Percentiles rank a stretch among this genome's conserved stretches.
These are phyloP conservation scores for Oryzias melastigma DNA, from an alignment of 2,113 vertebrate genomes.

Conservation along the genomic window DNA sequence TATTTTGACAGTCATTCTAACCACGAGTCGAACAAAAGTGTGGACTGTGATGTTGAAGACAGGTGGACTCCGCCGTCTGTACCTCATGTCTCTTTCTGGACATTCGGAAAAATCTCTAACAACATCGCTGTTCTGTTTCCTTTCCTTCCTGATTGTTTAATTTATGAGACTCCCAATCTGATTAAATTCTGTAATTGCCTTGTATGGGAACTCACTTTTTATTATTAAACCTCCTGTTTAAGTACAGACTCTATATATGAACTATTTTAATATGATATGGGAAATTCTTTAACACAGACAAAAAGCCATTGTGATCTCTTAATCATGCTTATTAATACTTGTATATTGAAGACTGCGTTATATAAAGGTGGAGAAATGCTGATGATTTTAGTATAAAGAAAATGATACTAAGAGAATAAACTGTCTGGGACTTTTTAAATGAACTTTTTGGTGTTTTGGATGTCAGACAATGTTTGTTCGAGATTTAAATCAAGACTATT, in stretches of 20 bases:
- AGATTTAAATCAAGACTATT: neutral
- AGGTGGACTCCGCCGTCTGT: constrained; percentile 14
- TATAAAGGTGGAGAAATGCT: constrained; percentile 68
- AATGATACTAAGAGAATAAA: constrained; percentile 71
- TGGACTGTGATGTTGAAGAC: constrained; percentile 25
- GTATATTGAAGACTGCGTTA: constrained; percentile 75
- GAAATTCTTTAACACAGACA: constrained; percentile 77
- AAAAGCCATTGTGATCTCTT: constrained; percentile 79
- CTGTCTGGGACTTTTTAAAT: constrained; percentile 72
- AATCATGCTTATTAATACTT: constrained; percentile 76
- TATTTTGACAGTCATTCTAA: constrained; percentile 51
- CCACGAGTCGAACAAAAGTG: constrained; percentile 63
- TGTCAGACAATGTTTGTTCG: constrained; percentile 28
- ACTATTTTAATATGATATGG: constrained; percentile 80
- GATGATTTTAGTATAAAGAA: constrained; percentile 73
- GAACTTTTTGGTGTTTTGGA: constrained; percentile 58
- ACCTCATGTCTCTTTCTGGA: constrained; percentile 55
- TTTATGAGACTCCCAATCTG: constrained; percentile 74
- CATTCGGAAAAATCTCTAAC: constrained; percentile 46
- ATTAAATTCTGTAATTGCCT: constrained; percentile 78
- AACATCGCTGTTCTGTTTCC: constrained; percentile 46
- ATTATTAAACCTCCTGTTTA: constrained; percentile 70
- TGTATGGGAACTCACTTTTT: constrained; percentile 76
- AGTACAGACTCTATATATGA: constrained; percentile 74
- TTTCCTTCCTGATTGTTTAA: constrained; percentile 61